phyloP scores from a whole-genome alignment of 1,140 invertebrate genomes.

The Zaprionus camerounensis region DNA sequence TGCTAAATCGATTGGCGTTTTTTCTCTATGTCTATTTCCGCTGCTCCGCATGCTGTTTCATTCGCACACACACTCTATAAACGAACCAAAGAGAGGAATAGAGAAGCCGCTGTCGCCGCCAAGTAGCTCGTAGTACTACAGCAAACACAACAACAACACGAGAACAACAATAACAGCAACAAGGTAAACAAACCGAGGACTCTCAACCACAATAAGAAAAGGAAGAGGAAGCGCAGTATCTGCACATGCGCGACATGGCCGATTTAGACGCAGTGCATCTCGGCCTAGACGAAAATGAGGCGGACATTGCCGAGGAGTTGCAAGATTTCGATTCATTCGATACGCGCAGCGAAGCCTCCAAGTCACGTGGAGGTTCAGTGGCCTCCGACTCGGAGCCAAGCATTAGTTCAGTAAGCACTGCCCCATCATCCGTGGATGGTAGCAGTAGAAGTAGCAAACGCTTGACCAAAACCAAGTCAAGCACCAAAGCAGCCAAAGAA shows the following conservation, averaged over 20 bases:
- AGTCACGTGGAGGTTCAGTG: slow-evolving; percentile 86
- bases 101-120: slow-evolving; percentile 21
- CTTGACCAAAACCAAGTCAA: slow-evolving; percentile 85
- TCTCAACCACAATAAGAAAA: background rate
- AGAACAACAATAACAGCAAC: slow-evolving; percentile 14
- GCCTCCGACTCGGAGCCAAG: slow-evolving; percentile 88
- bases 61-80: slow-evolving; percentile 32
- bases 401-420: slow-evolving; percentile 90
- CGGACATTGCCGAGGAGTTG: slow-evolving; percentile 89
- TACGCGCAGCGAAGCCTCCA: slow-evolving; percentile 91
- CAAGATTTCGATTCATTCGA: slow-evolving; percentile 88
- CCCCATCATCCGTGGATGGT: slow-evolving; percentile 84
- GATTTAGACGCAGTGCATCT: slow-evolving; percentile 88
- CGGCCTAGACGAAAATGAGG: slow-evolving; percentile 89
- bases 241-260: slow-evolving; percentile 81
- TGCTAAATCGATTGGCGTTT: slow-evolving; percentile 75
- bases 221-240: slow-evolving; percentile 18
- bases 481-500: slow-evolving; percentile 83
- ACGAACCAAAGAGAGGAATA: slow-evolving; percentile 28
- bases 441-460: slow-evolving; percentile 85
- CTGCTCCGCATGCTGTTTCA: slow-evolving; percentile 48
- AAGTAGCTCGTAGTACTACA: slow-evolving; percentile 29
- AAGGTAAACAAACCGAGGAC: slow-evolving; percentile 65
- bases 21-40: slow-evolving; percentile 76
- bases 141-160: slow-evolving; percentile 14